Conservation (phyloP, 2,797 vertebrate species). For the Sebastes steindachneri region DNA sequence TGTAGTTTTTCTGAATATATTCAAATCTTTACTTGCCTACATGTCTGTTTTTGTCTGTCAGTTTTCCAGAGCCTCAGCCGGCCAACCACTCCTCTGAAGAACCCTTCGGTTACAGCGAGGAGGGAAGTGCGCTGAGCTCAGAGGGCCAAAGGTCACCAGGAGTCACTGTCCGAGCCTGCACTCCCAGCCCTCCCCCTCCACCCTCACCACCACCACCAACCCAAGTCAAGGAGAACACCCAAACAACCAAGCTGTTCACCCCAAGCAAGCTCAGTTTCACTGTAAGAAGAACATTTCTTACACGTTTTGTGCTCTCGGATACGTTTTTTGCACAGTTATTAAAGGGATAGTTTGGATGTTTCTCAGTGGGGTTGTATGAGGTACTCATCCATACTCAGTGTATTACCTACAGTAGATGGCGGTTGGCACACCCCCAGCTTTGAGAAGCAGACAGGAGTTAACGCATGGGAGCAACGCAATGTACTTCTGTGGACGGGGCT, state of each 20-base stretch:
- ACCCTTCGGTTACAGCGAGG: conserved; percentile 31
- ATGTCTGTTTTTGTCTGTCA: conserved; percentile 11
- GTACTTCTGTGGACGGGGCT: too few species aligned
- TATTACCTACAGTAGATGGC: too few species aligned
- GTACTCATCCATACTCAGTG: too few species aligned
- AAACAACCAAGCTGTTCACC: conserved; percentile 63
- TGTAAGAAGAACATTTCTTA: conserved; percentile 50
- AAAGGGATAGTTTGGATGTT: neutral
- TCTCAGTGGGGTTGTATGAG: too few species aligned
- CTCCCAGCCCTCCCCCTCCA: conserved; percentile 55
- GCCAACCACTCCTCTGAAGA: conserved; percentile 41
- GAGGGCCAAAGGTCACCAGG: conserved; percentile 60
- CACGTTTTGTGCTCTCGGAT: neutral
- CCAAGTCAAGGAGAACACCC: conserved; percentile 37
- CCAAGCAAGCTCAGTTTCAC: conserved; percentile 73
- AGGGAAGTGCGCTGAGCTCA: conserved; percentile 50
- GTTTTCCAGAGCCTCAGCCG: conserved; percentile 63
- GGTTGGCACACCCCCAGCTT: too few species aligned
- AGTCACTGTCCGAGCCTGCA: conserved; percentile 16
- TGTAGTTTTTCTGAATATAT: neutral
- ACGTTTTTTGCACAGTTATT: neutral
- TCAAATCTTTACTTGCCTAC: neutral
- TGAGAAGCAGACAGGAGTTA: too few species aligned
- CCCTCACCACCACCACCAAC: conserved; percentile 34
- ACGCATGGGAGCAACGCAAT: too few species aligned